Evolutionary conservation across 2,797 vertebrate genomes (phyloP).

Genomic region (Epinephelus coioides): DNA sequence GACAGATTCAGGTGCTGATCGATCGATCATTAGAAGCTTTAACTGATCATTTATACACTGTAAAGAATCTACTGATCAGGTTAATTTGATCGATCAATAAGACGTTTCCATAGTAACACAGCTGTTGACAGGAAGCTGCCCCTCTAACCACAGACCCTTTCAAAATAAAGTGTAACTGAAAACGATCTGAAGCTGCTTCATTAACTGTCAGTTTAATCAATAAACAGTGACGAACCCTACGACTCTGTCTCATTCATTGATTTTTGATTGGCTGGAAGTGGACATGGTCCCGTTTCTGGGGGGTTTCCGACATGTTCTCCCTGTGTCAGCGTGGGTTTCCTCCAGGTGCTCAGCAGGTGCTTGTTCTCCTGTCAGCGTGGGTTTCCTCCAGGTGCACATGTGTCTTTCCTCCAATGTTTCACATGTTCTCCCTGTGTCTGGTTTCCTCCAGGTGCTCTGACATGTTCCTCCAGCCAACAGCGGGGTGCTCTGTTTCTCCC

Average conservation of each 20-base stretch:
- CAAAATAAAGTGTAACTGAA: slow-evolving; percentile 24
- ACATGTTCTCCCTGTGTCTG: too few species aligned
- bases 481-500: too few species aligned
- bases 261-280: neutral
- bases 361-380: too few species aligned
- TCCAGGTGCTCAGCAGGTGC: too few species aligned
- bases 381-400: too few species aligned
- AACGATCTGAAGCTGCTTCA: slow-evolving; percentile 5
- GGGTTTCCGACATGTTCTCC: too few species aligned
- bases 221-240: slow-evolving; percentile 9
- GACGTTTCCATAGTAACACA: neutral
- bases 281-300: too few species aligned
- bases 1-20: neutral
- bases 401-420: too few species aligned
- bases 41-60: neutral
- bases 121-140: neutral
- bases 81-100: neutral
- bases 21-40: neutral
- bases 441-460: too few species aligned
- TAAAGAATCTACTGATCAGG: neutral
- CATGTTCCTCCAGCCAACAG: too few species aligned
- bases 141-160: neutral
- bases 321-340: too few species aligned
- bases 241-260: neutral
- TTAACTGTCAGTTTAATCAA: neutral